Evolutionary conservation across 2,888 invertebrate species (phyloP).

Genomic region (Tenthredo mesomela): DNA sequence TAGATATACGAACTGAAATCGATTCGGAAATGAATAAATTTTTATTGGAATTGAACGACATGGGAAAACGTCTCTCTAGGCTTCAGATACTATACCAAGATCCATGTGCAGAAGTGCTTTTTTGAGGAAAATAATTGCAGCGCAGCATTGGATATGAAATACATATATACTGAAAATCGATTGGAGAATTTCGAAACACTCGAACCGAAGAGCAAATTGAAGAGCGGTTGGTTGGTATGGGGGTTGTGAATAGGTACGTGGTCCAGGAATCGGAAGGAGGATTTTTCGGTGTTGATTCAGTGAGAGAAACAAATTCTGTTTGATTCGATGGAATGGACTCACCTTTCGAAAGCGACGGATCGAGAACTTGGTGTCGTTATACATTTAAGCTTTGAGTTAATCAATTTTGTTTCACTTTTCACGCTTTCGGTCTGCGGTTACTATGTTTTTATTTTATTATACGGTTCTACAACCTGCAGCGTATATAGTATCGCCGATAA

Average conservation of each 20-base stretch:
- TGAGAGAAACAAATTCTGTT: conserved; percentile 45
- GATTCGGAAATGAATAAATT: not conserved
- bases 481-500: no score
- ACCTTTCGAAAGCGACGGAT: conserved; percentile 14
- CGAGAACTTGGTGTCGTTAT: conserved; percentile 23
- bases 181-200: not conserved
- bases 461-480: not conserved
- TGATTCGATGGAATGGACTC: conserved; percentile 38
- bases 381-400: conserved; percentile 28
- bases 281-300: conserved; percentile 44
- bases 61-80: not conserved
- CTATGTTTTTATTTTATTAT: not conserved
- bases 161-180: not conserved
- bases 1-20: not conserved
- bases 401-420: conserved; percentile 31
- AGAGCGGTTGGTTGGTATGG: not conserved
- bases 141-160: not conserved
- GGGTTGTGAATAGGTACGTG: conserved; percentile 28
- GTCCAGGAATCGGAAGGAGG: conserved; percentile 42
- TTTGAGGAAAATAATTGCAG: not conserved
- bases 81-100: not conserved
- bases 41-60: not conserved
- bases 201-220: not conserved
- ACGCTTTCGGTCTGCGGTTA: not conserved
- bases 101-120: not conserved